Base-by-base conservation (phyloP, 2,888 invertebrate species). In the Caenorhabditis becei region DNA sequence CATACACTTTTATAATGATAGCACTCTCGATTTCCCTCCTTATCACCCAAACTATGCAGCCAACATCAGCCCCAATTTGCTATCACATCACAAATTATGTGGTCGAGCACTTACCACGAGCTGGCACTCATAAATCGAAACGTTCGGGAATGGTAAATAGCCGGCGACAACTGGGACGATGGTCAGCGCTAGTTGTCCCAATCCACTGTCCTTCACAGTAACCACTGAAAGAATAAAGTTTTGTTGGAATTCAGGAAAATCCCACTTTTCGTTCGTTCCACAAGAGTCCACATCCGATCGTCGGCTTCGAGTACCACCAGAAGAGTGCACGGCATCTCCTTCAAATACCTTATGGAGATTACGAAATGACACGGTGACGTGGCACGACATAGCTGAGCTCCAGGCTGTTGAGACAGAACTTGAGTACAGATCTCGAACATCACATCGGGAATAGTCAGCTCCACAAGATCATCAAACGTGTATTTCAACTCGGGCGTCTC, bases 401-500 rank as follows among this genome's bases (percentile, higher is more conserved):
- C 89, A 14, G 90, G 89, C 37, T 87, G 87, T 49, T 91, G 89
- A 1, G 90, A 88, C 14, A 89, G 81, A n/a, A 90, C 84, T 70
- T 89, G 90, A 0, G 90, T 87, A 62, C 90, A 90, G 23, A 90
- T 71, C 49, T 90, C 90, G 79, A 88, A 90, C 23, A 82, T 86
- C 28, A 80, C 80, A 28, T 75, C 75, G 4, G 85, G 85, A 23
- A 85, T 84, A 23, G 77, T 77, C 49, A 89, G 61, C 28, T 84
- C 85, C 32, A 88, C 67, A n/a, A 63, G 54, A 49, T 85, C 84
- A 37, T 80, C 74, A 58, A 87, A 89, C 2, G 53, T 44, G 83
- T 88, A 88, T 54, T 81, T 59, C 26, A 77, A 26, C 16, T 44
- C 59, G 0, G 54, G 56, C 1, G 37, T 37, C 41, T 59, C 53